Base-by-base conservation (phyloP, 1,140 invertebrate genomes). In the Zaprionus gabonicus region DNA sequence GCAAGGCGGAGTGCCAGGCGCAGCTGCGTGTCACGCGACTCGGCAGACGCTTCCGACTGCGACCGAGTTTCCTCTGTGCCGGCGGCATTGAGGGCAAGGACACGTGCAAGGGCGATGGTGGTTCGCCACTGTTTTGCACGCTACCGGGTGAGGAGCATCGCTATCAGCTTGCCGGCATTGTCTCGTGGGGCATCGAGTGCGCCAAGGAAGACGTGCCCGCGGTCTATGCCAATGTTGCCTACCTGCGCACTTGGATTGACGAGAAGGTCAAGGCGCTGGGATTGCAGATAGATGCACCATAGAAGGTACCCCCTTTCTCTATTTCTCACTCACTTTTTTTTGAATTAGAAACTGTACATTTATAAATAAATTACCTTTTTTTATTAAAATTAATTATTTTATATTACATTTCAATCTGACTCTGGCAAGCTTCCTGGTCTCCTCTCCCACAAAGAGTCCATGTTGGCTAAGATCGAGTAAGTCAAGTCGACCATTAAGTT, bases 221-320 rank as follows among this genome's bases (percentile, higher is more conserved):
- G 9, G 96, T 96, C 34, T 97, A 97, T 76, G 95, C 95, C 0
- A 96, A 95, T 73, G 93, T 96, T 7, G 94, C 95, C 0, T 67
- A 93, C 1, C 94, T 94, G 13, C 93, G 94, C 13, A 63, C 84
- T 10, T 96, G 96, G 96, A 95, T 96, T 28, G 77, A 91, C 28
- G 78, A 87, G 3, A 79, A 81, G 36, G 56, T 83, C 31, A 74
- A 69, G 28, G 44, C 56, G 9, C 66, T 80, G 0, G 66, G 71
- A 15, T 44, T 81, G 1, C 28, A 59, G 0, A 6, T 71, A 9
- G 59, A 71, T 3, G 13, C 20, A n/a, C 51, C 46, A 1, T 82
- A 44, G 59, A 5, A 9, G 4, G 0, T 9, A 5, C 2, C 12
- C 15, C 1, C 6, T 46, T 1, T 17, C 41, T 7, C 3, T 17